Evolutionary conservation across 92 coral and sea anemone species (phyloP), one percentile per base, ranked within the genome.

Genomic region (Siderastrea radians): DNA sequence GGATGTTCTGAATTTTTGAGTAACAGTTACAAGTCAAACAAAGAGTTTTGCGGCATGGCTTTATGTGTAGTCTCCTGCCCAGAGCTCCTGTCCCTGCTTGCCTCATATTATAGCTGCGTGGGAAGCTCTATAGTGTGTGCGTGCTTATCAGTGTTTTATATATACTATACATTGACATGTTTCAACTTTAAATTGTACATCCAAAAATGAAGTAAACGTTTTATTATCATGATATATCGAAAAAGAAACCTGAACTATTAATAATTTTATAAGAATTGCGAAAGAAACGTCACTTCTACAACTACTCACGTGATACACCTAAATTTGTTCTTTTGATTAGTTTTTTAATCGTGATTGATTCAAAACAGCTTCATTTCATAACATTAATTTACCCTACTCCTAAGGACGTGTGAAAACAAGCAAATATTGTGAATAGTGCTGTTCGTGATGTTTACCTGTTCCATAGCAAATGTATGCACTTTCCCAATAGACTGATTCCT

Each of bases 1-100:
- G 71, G 98, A 90, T 78, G 93, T 97, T 51, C 83, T 95, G 60
- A 92, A 95, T 89, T 91, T 91, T 66, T 95, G 85, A 88, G 60
- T 2, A 65, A 65, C 50, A 43, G n/a, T 12, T 49, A 6, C 16
- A 26, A 26, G 38, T 26, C 38, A 26, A 26, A 26, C 38, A 26
- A 26, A 26, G 38, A 19, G 19, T 70, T 70, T 67, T 53, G 13
- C 5, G 53, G 2, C 52, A 7, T 16, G 72, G 61, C 16, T 52
- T 38, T 7, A 7, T 19, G 71, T 62, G 48, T 12, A n/a, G 6
- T 51, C 3, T 54, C 6, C 11, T 54, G 6, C 7, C 7, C 11
- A 54, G 11, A 54, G 11, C 59, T 54, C 11, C 47, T 49, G 38
- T 26, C 38, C 38, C 38, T 26, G 38, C 0, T 26, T 26, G 38